Evolutionary conservation across 2,113 vertebrate genomes (phyloP).

Genomic region (Recurvirostra avosetta): DNA sequence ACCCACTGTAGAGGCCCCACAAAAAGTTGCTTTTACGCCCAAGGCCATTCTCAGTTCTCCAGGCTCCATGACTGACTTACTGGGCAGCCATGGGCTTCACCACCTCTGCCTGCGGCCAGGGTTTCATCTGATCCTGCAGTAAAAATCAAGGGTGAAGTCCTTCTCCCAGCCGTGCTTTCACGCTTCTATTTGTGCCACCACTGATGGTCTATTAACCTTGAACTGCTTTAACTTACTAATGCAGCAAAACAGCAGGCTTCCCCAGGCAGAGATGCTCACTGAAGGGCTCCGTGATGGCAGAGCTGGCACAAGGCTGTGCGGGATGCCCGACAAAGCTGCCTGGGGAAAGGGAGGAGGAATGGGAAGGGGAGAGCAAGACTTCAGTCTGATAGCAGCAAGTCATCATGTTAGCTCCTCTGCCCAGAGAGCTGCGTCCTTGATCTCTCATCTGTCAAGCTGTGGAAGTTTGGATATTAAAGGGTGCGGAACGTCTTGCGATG

Average conservation of each 20-base stretch:
- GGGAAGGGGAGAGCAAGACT: neutral
- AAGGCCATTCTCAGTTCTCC: neutral
- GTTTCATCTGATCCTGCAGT: neutral
- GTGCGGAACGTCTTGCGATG: neutral
- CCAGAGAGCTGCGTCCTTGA: neutral
- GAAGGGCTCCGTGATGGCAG: neutral
- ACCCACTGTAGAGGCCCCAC: neutral
- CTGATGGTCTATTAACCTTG: fast-evolving
- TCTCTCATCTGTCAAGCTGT: neutral
- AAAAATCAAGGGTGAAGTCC: neutral
- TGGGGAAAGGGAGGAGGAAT: neutral
- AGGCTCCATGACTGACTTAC: fast-evolving
- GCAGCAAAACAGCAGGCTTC: neutral
- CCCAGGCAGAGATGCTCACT: neutral
- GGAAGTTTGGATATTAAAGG: neutral
- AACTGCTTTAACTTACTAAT: neutral
- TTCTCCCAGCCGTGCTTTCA: neutral
- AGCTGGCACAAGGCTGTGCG: neutral
- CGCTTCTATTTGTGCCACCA: fast-evolving
- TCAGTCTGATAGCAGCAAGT: neutral
- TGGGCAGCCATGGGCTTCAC: neutral
- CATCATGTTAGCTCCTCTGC: neutral
- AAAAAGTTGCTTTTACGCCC: neutral
- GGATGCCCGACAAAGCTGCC: neutral
- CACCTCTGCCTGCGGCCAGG: neutral